Conservation (phyloP, 2,888 invertebrate genomes). For the Hirtodrosophila alboralis region DNA sequence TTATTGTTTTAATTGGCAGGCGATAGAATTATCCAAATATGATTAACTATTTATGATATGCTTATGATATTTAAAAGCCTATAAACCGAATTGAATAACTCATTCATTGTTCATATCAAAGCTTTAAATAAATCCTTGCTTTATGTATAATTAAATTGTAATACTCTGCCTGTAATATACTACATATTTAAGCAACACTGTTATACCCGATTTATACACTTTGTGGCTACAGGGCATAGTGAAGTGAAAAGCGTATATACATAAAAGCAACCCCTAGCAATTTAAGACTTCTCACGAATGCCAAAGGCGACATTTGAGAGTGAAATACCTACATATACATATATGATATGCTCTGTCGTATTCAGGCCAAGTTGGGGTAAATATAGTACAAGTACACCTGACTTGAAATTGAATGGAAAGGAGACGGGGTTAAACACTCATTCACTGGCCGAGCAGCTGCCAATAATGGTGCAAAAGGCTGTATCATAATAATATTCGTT, state of each 20-base stretch:
- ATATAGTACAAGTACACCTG: constrained; percentile 24
- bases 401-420: constrained; percentile 37
- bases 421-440: neutral
- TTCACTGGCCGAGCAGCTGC: constrained; percentile 1
- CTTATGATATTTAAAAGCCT: too few species aligned
- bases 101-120: too few species aligned
- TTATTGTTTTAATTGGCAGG: too few species aligned
- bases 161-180: neutral
- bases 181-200: neutral
- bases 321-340: neutral
- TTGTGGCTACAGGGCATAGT: constrained; percentile 5
- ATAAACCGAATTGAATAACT: too few species aligned
- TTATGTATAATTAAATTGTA: too few species aligned
- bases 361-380: constrained; percentile 6
- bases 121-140: too few species aligned
- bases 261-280: constrained; percentile 31
- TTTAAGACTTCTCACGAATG: constrained; percentile 28
- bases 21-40: too few species aligned
- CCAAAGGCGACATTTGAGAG: constrained; percentile 21
- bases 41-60: too few species aligned
- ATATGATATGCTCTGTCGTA: constrained; percentile 23
- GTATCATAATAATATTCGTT: constrained; percentile 54
- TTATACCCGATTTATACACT: neutral
- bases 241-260: constrained; percentile 31
- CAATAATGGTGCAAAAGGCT: constrained; percentile 7